These are phyloP conservation scores for Helicoverpa armigera DNA, from an alignment of 1,140 invertebrate species.

Conservation along the genomic window DNA sequence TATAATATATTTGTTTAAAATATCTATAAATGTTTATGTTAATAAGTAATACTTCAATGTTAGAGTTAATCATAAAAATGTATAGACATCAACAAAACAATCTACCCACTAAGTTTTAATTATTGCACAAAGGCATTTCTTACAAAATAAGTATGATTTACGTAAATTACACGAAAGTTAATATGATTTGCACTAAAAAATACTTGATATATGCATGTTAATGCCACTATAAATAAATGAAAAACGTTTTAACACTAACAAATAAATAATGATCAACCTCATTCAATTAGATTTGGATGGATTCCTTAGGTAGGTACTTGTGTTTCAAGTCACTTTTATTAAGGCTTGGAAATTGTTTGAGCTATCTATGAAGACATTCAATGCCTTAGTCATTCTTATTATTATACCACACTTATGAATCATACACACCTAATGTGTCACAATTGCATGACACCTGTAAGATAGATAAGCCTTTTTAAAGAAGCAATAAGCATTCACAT, in stretches of 20 bases:
- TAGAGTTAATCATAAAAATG: slow-evolving; percentile 29
- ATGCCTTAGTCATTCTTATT: slow-evolving; percentile 46
- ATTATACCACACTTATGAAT: slow-evolving; percentile 41
- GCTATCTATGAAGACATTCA: slow-evolving; percentile 33
- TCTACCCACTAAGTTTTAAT: slow-evolving; percentile 36
- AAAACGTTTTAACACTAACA: slow-evolving; percentile 31
- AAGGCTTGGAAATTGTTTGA: slow-evolving; percentile 30
- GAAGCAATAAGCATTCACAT: slow-evolving; percentile 26
- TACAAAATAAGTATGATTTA: slow-evolving; percentile 44
- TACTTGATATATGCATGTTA: slow-evolving; percentile 39
- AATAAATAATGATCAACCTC: slow-evolving; percentile 49
- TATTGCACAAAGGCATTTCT: slow-evolving; percentile 57
- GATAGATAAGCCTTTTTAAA: slow-evolving; percentile 25
- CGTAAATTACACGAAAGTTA: slow-evolving; percentile 28
- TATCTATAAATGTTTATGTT: slow-evolving; percentile 41
- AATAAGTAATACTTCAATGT: slow-evolving; percentile 36
- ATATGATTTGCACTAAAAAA: slow-evolving; percentile 44
- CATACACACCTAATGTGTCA: slow-evolving; percentile 41
- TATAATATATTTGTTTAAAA: slow-evolving; percentile 23
- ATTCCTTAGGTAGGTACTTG: slow-evolving; percentile 42
- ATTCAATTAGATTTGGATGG: slow-evolving; percentile 40
- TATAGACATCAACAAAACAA: slow-evolving; percentile 38
- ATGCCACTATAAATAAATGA: slow-evolving; percentile 36
- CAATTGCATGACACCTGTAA: not conserved
- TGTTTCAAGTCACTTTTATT: slow-evolving; percentile 34